Base-by-base conservation (phyloP, 1,140 invertebrate species). In the Bombus balteatus region DNA sequence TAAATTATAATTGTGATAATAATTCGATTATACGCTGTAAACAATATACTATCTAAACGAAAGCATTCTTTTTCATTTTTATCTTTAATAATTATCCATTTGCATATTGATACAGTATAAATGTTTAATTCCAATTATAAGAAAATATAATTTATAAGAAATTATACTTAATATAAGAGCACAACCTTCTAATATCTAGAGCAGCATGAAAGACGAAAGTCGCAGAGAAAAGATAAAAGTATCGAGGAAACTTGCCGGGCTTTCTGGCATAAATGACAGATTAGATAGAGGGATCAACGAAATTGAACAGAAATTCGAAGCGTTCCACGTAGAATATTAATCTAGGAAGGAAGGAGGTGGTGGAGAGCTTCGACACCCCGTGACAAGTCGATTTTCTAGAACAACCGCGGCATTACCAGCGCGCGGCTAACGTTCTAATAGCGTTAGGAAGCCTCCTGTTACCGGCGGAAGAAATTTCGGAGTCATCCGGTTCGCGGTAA, bases 381-480 rank as follows among this genome's bases (percentile, higher is more conserved):
- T 47, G 62, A 41, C 43, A 70, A 37, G 71, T 41, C 78, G 83
- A 85, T 85, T 85, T 74, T 81, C 83, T 85, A 68, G 83, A 73
- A 53, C 83, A 80, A 72, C 53, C 53, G 37, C 25, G 53, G 70
- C 47, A 81, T 85, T 82, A 82, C 47, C 85, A 41, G 39, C 75
- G 18, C 34, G 43, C 37, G 32, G 32, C 70, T 76, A n/a, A 76
- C 62, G 73, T 75, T 86, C 57, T 86, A 86, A 86, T 86, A 83
- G 85, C 85, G 79, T 87, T 83, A 87, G 85, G 85, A 87, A 87
- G 85, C 85, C 85, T 78, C 72, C 85, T 82, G 74, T 87, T 87
- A 87, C 81, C 85, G 81, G 74, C 85, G 81, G 85, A 87, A 87
- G 85, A 87, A 86, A 87, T 87, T 87, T 87, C 81, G 81, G 78